A percentile compares a stretch with the other conserved stretches of the same genome.
Evolutionary conservation across 2,888 invertebrate genomes (phyloP).

Genomic region (Meandrusa payeni): DNA sequence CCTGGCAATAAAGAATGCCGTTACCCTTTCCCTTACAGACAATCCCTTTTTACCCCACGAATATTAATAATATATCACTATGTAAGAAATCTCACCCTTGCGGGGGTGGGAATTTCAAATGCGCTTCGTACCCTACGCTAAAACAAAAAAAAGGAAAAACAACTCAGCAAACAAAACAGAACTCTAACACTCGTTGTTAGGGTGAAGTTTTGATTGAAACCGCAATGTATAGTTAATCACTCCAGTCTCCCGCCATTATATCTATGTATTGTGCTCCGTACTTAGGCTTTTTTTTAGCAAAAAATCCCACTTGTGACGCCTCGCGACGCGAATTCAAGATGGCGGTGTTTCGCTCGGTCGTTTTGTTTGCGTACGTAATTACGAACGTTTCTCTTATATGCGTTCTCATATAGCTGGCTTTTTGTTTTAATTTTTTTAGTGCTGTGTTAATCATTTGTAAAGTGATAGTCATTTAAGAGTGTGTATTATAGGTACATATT

Average conservation of each 20-base stretch:
- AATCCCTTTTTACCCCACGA: constrained; percentile 56
- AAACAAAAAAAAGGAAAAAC: constrained; percentile 49
- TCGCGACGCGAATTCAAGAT: constrained; percentile 68
- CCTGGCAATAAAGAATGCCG: constrained; percentile 50
- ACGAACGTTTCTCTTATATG: constrained; percentile 40
- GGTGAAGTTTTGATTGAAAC: constrained; percentile 37
- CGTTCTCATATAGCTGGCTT: constrained; percentile 10
- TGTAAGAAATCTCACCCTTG: constrained; percentile 72
- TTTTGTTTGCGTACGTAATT: constrained; percentile 34
- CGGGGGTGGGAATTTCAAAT: constrained; percentile 67
- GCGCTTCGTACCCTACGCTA: constrained; percentile 60
- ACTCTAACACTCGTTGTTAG: constrained; percentile 32
- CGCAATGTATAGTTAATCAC: constrained; percentile 55
- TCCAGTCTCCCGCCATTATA: constrained; percentile 61
- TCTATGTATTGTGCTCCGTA: constrained; percentile 65
- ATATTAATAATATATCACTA: constrained; percentile 74
- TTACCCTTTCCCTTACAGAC: constrained; percentile 53
- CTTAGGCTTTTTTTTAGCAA: constrained; percentile 69
- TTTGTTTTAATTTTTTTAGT: too few relatives aligned
- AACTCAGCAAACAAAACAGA: constrained; percentile 33
- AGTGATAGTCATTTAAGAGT: too few relatives aligned
- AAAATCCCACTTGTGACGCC: constrained; percentile 68
- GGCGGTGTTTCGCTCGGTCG: constrained; percentile 48
- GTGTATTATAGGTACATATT: neutral
- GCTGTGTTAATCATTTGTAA: too few relatives aligned